Evolutionary conservation across 2,888 invertebrate genomes (phyloP), one percentile per base, ranked within the genome.

Genomic region (Idaea aversata): DNA sequence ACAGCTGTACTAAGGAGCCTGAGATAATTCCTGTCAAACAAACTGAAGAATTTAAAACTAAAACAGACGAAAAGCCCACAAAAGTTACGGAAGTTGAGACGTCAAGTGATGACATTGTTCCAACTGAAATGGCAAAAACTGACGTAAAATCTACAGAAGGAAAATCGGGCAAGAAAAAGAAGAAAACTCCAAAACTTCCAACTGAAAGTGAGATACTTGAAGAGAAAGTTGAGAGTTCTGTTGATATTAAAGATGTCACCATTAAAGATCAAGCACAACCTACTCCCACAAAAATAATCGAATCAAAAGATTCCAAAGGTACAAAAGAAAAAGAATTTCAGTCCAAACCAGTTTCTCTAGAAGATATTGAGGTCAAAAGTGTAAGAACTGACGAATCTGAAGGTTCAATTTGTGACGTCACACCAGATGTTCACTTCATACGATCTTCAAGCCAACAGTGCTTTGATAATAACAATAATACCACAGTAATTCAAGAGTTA

Each of bases 391-490:
- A 83, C 36, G 84, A 84, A 68, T 70, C 80, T 7, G 79, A 85
- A 68, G 73, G 76, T 16, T 77, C 77, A 15, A 67, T 72, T 66
- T 81, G 77, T 73, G 85, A 86, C n/a, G 70, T 74, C 1, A 76
- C 82, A 34, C 88, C 92, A 36, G 89, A 90, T 70, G 81, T 92
- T 16, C 82, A 87, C 16, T 82, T 87, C 61, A 85, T 89, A 58
- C 81, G 88, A 62, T 86, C 91, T 15, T 75, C 80, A 34, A 92
- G 90, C 69, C 87, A 90, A 68, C 83, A 86, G 68, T 63, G 75
- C 34, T 66, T 79, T 13, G 86, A 88, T 64, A 74, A 81, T 67
- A 88, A 88, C 67, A 92, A 90, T 62, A 91, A 88, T 66, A 88
- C 15, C 16, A 59, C 80, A 59, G 61, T 83, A 3, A 91, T 91